These are phyloP conservation scores for Orthonyx spaldingii DNA, from an alignment of 2,113 vertebrate genomes.

Conservation along the genomic window DNA sequence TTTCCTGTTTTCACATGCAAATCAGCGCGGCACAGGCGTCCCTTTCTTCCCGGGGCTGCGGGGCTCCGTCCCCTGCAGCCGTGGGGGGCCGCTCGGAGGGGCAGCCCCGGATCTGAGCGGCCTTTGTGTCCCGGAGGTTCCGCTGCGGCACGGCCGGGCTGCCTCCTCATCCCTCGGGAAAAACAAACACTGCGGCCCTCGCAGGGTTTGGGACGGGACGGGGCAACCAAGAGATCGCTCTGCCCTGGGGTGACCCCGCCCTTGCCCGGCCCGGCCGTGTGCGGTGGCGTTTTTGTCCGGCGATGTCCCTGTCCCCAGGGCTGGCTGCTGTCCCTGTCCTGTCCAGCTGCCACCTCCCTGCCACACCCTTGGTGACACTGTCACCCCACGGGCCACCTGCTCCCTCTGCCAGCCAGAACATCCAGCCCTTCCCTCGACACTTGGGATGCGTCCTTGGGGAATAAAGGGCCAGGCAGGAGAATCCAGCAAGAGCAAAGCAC, in stretches of 20 bases:
- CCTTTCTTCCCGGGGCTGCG: neutral
- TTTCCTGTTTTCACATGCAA: slow-evolving; percentile 31
- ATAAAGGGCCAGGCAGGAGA: neutral
- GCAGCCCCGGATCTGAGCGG: neutral
- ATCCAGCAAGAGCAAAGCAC: neutral
- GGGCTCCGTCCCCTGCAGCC: neutral
- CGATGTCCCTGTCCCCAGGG: neutral
- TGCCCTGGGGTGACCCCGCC: neutral
- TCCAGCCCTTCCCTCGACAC: neutral
- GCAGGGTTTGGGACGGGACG: neutral
- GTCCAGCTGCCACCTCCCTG: neutral
- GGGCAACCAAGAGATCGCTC: too few relatives aligned
- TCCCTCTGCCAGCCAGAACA: neutral
- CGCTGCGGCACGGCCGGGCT: fast-evolving
- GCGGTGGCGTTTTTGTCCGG: fast-evolving
- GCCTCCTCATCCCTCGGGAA: neutral
- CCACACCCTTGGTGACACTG: neutral
- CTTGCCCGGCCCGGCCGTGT: neutral
- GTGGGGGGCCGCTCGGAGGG: neutral
- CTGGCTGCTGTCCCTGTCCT: neutral
- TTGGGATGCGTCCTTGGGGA: neutral
- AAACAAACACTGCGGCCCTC: neutral
- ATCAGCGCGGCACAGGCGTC: neutral
- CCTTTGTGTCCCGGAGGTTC: neutral
- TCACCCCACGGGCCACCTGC: fast-evolving